phyloP scores from a whole-genome alignment of 2,888 invertebrate genomes.

The Drosophila paranaensis region DNA sequence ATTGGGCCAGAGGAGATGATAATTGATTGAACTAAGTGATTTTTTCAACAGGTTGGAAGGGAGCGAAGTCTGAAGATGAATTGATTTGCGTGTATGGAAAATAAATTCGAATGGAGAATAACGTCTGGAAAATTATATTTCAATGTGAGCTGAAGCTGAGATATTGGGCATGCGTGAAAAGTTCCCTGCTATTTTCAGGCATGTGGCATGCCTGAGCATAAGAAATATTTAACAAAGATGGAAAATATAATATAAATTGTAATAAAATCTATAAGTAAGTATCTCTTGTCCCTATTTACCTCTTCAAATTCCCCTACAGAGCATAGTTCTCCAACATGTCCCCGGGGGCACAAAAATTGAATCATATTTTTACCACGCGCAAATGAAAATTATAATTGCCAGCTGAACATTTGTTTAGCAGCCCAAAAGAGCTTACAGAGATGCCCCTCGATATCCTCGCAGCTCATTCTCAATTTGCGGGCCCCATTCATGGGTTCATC shows the following conservation, averaged over 20 bases:
- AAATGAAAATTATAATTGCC: constrained; percentile 79
- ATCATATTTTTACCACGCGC: constrained; percentile 72
- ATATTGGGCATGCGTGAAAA: background rate
- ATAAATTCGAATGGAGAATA: background rate
- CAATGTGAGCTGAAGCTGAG: background rate
- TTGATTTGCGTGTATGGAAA: background rate
- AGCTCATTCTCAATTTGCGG: constrained; percentile 24
- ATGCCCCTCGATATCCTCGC: background rate
- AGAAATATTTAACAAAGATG: background rate
- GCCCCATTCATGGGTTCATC: constrained; percentile 68
- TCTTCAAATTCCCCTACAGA: background rate
- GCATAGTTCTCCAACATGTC: constrained; percentile 30
- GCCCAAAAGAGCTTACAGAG: constrained; percentile 4
- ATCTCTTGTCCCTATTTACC: constrained; percentile 3
- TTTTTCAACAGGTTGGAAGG: background rate
- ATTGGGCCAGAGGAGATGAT: constrained; percentile 3
- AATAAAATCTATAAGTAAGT: background rate
- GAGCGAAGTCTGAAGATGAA: background rate
- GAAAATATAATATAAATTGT: background rate
- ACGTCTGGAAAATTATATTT: background rate
- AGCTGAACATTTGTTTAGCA: constrained; percentile 62
- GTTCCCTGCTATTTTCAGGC: background rate
- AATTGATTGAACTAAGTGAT: background rate
- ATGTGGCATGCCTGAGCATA: background rate
- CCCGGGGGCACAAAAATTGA: constrained; percentile 67